Percentiles rank a stretch among this genome's conserved stretches.
Evolutionary conservation across 2,113 vertebrate genomes (phyloP).

Genomic region (Paracyprichromis sp.): DNA sequence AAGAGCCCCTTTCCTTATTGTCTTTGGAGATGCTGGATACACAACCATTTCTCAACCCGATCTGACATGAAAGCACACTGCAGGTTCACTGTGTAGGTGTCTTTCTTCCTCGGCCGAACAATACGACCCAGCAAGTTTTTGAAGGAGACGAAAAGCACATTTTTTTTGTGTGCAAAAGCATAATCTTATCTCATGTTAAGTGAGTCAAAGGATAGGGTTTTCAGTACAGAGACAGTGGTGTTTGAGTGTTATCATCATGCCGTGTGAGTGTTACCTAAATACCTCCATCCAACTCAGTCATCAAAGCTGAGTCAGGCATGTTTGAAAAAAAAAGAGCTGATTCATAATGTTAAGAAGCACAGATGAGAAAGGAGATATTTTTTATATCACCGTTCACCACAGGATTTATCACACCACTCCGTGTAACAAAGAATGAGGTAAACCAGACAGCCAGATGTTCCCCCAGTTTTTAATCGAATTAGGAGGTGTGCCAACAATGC

Average conservation of each 20-base stretch:
- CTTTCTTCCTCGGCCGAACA: background rate
- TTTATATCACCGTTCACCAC: background rate
- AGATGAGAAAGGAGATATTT: background rate
- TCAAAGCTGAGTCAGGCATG: background rate
- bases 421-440: conserved; percentile 2
- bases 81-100: background rate
- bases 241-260: conserved; percentile 5
- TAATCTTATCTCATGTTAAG: background rate
- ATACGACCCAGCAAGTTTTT: background rate
- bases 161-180: background rate
- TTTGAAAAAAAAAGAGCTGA: background rate
- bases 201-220: conserved; percentile 18
- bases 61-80: conserved; percentile 38
- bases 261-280: conserved; percentile 14
- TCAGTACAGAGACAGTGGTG: background rate
- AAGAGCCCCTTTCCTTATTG: conserved; percentile 33
- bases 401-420: background rate
- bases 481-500: conserved; percentile 25
- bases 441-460: conserved; percentile 26
- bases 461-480: conserved; percentile 3
- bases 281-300: background rate
- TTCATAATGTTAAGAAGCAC: background rate
- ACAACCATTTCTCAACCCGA: conserved; percentile 29
- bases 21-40: conserved; percentile 42
- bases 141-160: background rate